Base-by-base conservation (phyloP, 2,113 vertebrate genomes). In the Blennius ocellaris region DNA sequence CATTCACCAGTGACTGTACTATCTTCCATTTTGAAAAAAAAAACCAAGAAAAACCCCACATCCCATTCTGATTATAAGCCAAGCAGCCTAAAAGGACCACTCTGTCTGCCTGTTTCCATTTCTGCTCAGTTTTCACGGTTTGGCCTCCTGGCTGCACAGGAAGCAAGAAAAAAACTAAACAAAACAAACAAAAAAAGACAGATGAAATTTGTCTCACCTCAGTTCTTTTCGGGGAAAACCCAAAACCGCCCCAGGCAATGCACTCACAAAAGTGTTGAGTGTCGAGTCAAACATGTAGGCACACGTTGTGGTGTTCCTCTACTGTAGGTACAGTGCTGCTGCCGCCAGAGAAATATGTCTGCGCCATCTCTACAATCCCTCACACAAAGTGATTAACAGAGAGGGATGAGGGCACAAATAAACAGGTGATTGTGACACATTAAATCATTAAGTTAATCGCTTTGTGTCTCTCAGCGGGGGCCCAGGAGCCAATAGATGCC, bases 71-170 rank as follows among this genome's bases (percentile, higher is more conserved):
- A 84, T 65, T 71, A 53, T n/a, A 74, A 63, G 85, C 89, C 90
- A 88, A 81, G 59, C 40, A 61, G 74, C 55, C 78, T 90, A 68
- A 91, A 90, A 90, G 82, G 78, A 68, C 59, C 74, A 65, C 83
- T 92, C 67, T 90, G 88, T 93, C 70, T 56, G 71, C 78, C 73
- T 70, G 58, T 87, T 88, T 82, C 39, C 82, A 81, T 86, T 89
- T 88, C 86, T 81, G 83, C 84, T 88, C 78, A 78, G 70, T 73
- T 88, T 90, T 90, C 73, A 83, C 11, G 39, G 72, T 78, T 83
- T 74, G 21, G 59, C 70, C 76, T 86, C 44, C 75, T 73, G 69
- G 76, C 77, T 75, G 45, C 73, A 68, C 80, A 78, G 54, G 80
- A 84, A 63, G 67, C 72, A 81, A 47, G 40, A 45, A 68, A 82